Evolutionary conservation across 2,888 invertebrate species (phyloP).

Genomic region (Brachyptera risi): DNA sequence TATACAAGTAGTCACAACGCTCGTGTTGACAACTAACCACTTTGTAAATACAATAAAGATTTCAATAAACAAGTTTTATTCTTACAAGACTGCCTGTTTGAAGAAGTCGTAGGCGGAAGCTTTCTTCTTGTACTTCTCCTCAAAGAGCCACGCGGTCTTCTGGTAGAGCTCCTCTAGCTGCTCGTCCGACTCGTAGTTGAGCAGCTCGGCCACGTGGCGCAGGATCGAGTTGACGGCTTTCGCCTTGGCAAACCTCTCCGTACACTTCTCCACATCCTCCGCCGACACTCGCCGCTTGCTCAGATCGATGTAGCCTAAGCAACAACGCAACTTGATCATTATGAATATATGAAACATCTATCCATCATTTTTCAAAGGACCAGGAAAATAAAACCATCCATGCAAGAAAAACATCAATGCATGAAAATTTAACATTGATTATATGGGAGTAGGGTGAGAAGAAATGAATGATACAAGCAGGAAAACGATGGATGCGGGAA

Average conservation of each 20-base stretch:
- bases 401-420: too few species aligned
- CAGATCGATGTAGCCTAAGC: conserved; percentile 93
- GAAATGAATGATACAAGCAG: too few species aligned
- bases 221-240: conserved; percentile 98
- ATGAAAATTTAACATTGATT: too few species aligned
- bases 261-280: conserved; percentile 97
- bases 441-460: too few species aligned
- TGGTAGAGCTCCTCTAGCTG: conserved; percentile 93
- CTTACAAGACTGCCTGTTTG: conserved; percentile 94
- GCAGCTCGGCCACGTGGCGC: conserved; percentile 92
- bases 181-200: conserved; percentile 86
- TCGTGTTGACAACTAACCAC: background rate
- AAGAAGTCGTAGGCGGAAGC: conserved; percentile 97
- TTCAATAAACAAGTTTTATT: background rate
- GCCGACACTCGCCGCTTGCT: conserved; percentile 97
- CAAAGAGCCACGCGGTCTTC: conserved; percentile 97
- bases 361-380: too few species aligned
- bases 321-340: conserved; percentile 1
- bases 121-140: conserved; percentile 93
- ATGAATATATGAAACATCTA: too few species aligned
- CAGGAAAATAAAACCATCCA: too few species aligned
- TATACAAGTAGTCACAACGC: too few species aligned
- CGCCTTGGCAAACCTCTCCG: conserved; percentile 96
- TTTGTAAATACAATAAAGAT: background rate
- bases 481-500: too few species aligned